These are phyloP conservation scores for Agapornis roseicollis DNA, from an alignment of 2,113 vertebrate species.

Conservation along the genomic window DNA sequence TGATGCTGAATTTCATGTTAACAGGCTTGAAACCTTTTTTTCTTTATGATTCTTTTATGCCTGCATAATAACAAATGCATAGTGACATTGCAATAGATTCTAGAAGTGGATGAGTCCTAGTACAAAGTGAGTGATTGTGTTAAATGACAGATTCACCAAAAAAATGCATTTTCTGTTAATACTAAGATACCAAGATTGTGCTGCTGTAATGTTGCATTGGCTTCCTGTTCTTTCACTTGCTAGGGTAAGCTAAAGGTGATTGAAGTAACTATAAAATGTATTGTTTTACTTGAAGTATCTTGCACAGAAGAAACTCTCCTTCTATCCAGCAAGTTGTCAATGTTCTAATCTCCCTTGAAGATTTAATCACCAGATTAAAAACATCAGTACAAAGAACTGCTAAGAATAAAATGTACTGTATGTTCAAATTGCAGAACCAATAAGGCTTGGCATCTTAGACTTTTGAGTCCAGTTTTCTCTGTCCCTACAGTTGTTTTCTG, in stretches of 20 bases:
- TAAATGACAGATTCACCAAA: background rate
- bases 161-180: background rate
- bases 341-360: background rate
- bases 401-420: background rate
- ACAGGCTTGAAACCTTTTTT: background rate
- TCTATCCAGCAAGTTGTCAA: fast-evolving
- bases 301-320: background rate
- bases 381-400: background rate
- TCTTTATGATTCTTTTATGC: background rate
- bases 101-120: background rate
- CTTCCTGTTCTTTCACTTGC: background rate
- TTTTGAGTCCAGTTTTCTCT: background rate
- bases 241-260: background rate
- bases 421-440: background rate
- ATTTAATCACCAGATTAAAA: background rate
- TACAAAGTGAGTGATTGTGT: background rate
- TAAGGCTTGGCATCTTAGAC: background rate
- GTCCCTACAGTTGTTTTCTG: background rate
- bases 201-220: background rate
- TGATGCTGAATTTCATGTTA: background rate
- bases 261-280: background rate
- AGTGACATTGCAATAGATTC: background rate
- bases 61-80: background rate
- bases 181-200: fast-evolving
- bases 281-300: background rate